phyloP scores from a whole-genome alignment of 2,797 vertebrate genomes.

The Falco peregrinus region DNA sequence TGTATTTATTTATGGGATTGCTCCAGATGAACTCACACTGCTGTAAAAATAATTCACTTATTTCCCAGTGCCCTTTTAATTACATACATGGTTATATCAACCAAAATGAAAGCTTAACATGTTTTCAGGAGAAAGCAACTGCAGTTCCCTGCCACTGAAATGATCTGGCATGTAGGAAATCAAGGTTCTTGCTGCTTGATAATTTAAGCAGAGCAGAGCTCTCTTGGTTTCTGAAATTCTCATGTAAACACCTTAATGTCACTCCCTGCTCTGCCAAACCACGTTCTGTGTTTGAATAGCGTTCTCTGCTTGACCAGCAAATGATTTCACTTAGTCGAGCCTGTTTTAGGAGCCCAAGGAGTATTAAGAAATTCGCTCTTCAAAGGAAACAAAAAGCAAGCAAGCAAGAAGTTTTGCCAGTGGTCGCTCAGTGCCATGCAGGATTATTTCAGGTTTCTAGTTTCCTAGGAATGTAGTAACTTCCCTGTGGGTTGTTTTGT shows the following conservation, averaged over 20 bases:
- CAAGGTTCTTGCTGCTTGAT: background rate
- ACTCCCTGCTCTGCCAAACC: background rate
- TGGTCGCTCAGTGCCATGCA: background rate
- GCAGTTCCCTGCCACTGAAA: background rate
- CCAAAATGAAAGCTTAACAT: background rate
- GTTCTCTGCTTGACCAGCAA: background rate
- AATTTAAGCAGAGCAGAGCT: background rate
- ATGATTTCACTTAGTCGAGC: background rate
- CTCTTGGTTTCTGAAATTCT: background rate
- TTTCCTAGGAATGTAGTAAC: constrained; percentile 57
- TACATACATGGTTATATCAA: background rate
- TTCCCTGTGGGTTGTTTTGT: constrained; percentile 8
- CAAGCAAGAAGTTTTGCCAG: background rate
- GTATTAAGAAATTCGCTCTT: background rate
- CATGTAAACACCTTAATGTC: background rate
- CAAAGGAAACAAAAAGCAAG: background rate
- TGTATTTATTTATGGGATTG: background rate
- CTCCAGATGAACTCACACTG: background rate
- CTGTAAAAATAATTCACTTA: background rate
- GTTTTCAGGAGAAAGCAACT: background rate
- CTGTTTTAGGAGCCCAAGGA: background rate
- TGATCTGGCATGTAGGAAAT: background rate
- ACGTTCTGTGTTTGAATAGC: background rate
- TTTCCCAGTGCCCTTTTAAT: background rate
- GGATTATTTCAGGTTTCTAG: constrained; percentile 48